Evolutionary conservation across 2,888 invertebrate genomes (phyloP).

Genomic region (Argynnis bischoffii): DNA sequence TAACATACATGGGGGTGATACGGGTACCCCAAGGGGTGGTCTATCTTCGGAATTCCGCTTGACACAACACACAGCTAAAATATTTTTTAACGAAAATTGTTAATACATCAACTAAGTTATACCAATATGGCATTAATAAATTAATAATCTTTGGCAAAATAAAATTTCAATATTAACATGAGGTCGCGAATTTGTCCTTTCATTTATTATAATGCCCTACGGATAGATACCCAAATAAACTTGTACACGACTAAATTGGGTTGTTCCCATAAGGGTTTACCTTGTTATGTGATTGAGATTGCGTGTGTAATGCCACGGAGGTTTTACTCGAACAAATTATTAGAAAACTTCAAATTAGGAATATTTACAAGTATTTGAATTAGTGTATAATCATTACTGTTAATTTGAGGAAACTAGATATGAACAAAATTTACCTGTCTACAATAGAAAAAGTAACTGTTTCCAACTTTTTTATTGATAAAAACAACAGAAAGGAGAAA

Average conservation of each 20-base stretch:
- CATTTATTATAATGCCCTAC: slow-evolving; percentile 68
- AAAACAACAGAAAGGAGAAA: background rate
- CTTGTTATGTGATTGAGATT: slow-evolving; percentile 73
- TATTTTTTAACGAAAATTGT: too few species aligned
- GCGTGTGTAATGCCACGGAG: slow-evolving; percentile 58
- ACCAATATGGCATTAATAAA: slow-evolving; percentile 7
- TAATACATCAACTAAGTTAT: too few species aligned
- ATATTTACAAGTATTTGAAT: background rate
- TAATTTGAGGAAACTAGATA: too few species aligned
- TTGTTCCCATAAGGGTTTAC: slow-evolving; percentile 66
- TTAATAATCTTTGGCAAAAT: slow-evolving; percentile 37
- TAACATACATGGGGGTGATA: too few species aligned
- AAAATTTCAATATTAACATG: slow-evolving; percentile 67
- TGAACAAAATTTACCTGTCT: too few species aligned
- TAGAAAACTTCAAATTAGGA: slow-evolving; percentile 47
- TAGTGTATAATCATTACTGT: background rate
- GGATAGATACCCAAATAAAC: slow-evolving; percentile 75
- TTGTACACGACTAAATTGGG: slow-evolving; percentile 77
- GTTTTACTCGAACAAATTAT: slow-evolving; percentile 49
- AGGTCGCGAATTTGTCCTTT: slow-evolving; percentile 69
- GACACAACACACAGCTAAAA: too few species aligned
- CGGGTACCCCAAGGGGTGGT: too few species aligned
- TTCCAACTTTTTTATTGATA: too few species aligned
- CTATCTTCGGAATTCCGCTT: too few species aligned
- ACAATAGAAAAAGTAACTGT: too few species aligned